Evolutionary conservation across 2,888 invertebrate species (phyloP), one percentile per base, ranked within the genome.

Genomic region (Acronicta leporina): DNA sequence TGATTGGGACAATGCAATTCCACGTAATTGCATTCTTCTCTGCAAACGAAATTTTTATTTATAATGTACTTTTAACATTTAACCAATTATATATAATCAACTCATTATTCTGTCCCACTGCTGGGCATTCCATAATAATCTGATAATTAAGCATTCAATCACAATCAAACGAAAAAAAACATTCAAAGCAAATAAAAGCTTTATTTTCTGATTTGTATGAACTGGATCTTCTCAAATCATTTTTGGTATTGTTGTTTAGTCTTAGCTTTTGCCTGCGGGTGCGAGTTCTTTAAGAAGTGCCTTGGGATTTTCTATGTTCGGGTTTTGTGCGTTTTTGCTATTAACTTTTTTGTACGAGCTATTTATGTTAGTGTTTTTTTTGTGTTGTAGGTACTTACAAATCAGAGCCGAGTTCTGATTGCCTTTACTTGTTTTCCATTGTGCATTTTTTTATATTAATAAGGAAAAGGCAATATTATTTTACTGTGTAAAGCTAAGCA

Each of bases 241-340:
- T 6, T 48, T 30, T 16, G 25, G n/a, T 33, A 10, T 2, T 16
- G 6, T 41, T 50, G 40, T 54, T 40, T 43, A 52, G 62, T 58
- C 53, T 30, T 68, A 63, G 63, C 47, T 43, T 42, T 66, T 56
- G 68, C 71, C 68, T 45, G 47, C 16, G 57, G 75, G 68, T 42
- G 25, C 45, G 59, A 57, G 55, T 57, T 44, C 30, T 56, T 40
- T 51, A 52, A 20, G 49, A 61, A 51, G 66, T 45, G 52, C 59
- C 65, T 74, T 68, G 52, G 60, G 50, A 59, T 69, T 56, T 67
- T 73, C 50, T 68, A 16, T 49, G n/a, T 63, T 59, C 14, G 20
- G 42, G 47, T 58, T 54, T 59, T 68, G 38, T 75, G 61, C 61
- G 57, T 72, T 60, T 60, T 69, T 64, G 55, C 62, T 58, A 64